Percentiles rank a stretch among this genome's conserved stretches.
phyloP scores from a whole-genome alignment of 2,113 vertebrate genomes.

The Todiramphus chloris region DNA sequence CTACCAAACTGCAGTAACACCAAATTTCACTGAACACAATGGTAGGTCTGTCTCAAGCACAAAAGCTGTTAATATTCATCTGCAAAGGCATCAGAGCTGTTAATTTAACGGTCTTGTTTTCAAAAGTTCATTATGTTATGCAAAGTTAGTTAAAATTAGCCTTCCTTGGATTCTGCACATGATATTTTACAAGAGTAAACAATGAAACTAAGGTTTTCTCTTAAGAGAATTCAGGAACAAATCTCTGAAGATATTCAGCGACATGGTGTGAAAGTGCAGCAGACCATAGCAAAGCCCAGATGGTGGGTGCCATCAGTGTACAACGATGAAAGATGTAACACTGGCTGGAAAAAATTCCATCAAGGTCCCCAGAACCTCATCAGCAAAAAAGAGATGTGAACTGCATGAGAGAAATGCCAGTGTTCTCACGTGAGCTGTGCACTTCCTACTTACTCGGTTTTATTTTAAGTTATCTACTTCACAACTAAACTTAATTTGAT shows the following conservation, averaged over 20 bases:
- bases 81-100: background rate
- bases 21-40: background rate
- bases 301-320: background rate
- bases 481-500: background rate
- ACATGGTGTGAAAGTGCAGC: background rate
- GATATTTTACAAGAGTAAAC: background rate
- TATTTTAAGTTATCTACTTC: background rate
- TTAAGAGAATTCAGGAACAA: background rate
- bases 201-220: background rate
- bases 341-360: background rate
- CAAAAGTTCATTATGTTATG: background rate
- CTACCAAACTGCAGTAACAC: background rate
- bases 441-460: background rate
- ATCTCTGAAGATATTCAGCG: background rate
- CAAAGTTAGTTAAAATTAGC: background rate
- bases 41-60: background rate
- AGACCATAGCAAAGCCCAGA: background rate
- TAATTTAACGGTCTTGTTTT: background rate
- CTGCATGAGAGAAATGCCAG: background rate
- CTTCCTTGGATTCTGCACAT: background rate
- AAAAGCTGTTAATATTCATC: background rate
- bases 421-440: background rate
- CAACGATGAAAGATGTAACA: background rate
- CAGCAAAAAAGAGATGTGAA: background rate
- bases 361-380: background rate